Conservation (phyloP, 1,140 invertebrate species). For the Bradysia coprophila region DNA sequence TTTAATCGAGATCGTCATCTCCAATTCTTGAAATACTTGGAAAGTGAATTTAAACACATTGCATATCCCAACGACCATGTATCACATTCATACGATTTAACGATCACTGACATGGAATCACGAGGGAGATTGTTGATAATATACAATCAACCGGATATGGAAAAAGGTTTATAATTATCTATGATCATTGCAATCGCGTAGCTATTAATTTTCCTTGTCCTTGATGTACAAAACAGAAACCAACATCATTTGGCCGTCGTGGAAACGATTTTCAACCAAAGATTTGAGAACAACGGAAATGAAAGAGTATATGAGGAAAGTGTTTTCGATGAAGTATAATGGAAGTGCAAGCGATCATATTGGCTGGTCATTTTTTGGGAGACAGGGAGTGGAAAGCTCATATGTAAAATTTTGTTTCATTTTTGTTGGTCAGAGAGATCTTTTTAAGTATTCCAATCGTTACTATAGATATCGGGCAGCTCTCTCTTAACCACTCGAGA, state of each 20-base stretch:
- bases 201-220: too few relatives aligned
- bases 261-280: conserved; percentile 17
- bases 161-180: too few relatives aligned
- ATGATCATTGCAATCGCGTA: too few relatives aligned
- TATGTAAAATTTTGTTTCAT: background rate
- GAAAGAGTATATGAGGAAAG: conserved; percentile 16
- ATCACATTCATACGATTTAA: too few relatives aligned
- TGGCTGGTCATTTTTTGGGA: conserved; percentile 15
- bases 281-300: conserved; percentile 15
- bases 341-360: conserved; percentile 12
- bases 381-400: background rate
- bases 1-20: too few relatives aligned
- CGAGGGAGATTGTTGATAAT: too few relatives aligned
- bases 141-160: too few relatives aligned
- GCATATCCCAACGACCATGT: too few relatives aligned
- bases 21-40: too few relatives aligned
- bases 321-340: conserved; percentile 14
- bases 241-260: conserved; percentile 11
- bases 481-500: conserved; percentile 14
- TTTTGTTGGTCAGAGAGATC: background rate
- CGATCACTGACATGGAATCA: too few relatives aligned
- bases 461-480: conserved; percentile 5
- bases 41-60: too few relatives aligned
- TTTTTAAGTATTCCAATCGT: background rate
- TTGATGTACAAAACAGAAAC: too few relatives aligned